Evolutionary conservation across 2,888 invertebrate species (phyloP).

Genomic region (Metalampra italica): DNA sequence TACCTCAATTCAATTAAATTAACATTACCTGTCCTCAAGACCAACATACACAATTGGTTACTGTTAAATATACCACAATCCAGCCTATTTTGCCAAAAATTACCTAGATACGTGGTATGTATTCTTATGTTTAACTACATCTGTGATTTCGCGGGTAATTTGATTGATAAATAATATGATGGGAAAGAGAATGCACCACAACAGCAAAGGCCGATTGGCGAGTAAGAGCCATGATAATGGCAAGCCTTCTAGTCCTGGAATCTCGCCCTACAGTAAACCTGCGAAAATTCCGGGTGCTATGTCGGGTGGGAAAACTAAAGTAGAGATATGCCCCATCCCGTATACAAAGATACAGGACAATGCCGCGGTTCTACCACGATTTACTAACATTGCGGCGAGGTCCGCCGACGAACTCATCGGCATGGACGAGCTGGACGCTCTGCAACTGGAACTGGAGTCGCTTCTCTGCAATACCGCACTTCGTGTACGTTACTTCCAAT

Average conservation of each 20-base stretch:
- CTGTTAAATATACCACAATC: neutral
- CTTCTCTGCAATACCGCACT: slow-evolving; percentile 90
- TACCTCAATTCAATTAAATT: neutral
- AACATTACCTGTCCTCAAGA: neutral
- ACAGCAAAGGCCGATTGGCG: slow-evolving; percentile 69
- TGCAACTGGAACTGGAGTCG: slow-evolving; percentile 93
- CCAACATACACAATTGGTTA: neutral
- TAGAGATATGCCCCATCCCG: slow-evolving; percentile 76
- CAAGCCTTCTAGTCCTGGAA: slow-evolving; percentile 72
- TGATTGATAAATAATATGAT: slow-evolving; percentile 51
- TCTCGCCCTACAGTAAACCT: slow-evolving; percentile 68
- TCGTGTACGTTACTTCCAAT: slow-evolving; percentile 86
- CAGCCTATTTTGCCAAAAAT: neutral
- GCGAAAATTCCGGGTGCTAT: slow-evolving; percentile 64
- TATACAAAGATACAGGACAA: slow-evolving; percentile 85
- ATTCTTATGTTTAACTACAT: slow-evolving; percentile 16
- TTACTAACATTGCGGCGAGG: slow-evolving; percentile 81
- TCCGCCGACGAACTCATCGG: slow-evolving; percentile 86
- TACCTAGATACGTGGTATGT: slow-evolving; percentile 18
- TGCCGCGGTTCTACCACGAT: slow-evolving; percentile 81
- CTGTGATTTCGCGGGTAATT: slow-evolving; percentile 57
- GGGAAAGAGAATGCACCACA: slow-evolving; percentile 75
- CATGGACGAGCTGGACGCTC: slow-evolving; percentile 91
- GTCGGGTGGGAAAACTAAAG: slow-evolving; percentile 63
- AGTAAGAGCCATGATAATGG: slow-evolving; percentile 71